phyloP scores from a whole-genome alignment of 2,113 vertebrate genomes.

The Albula goreensis region DNA sequence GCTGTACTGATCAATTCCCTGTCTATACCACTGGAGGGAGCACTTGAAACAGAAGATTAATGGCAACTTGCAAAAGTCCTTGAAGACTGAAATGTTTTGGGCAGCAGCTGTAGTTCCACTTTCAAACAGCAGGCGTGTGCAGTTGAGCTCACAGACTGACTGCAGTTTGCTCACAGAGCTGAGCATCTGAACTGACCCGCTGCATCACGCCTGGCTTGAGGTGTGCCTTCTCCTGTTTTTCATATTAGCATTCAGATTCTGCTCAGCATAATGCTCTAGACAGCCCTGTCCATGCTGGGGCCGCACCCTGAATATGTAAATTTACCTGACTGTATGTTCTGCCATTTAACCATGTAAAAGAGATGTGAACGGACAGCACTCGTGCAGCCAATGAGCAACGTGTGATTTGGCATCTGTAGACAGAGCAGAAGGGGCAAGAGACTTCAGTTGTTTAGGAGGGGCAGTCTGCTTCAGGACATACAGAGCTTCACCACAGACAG shows the following conservation, averaged over 20 bases:
- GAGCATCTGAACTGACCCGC: neutral
- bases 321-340: neutral
- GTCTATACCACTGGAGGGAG: neutral
- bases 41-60: neutral
- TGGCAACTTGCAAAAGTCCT: neutral
- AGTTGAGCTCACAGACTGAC: neutral
- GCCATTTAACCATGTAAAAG: neutral
- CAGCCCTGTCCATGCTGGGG: neutral
- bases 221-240: neutral
- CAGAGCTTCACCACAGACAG: neutral
- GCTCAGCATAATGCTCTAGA: neutral
- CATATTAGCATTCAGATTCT: neutral
- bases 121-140: conserved; percentile 13
- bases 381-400: too few relatives aligned
- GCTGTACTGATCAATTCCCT: neutral
- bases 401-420: neutral
- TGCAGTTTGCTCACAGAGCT: too few relatives aligned
- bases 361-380: neutral
- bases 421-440: too few relatives aligned
- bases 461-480: neutral
- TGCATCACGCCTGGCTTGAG: neutral
- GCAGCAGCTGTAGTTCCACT: conserved; percentile 5
- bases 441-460: too few relatives aligned
- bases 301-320: too few relatives aligned
- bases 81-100: too few relatives aligned